A percentile compares a stretch with the other conserved stretches of the same genome.
Evolutionary conservation across 2,888 invertebrate genomes (phyloP).

Genomic region (Theretra japonica): DNA sequence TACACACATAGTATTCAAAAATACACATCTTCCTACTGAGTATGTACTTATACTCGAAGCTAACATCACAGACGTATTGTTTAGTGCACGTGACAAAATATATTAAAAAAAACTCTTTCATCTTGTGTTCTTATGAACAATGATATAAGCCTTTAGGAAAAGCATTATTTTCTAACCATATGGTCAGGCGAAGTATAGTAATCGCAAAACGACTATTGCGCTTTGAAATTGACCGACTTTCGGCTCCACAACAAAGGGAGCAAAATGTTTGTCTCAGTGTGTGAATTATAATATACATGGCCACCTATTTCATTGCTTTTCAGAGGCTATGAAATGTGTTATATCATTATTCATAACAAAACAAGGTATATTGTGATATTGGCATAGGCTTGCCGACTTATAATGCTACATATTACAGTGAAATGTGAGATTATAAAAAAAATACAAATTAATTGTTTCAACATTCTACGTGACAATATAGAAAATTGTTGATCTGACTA

Average conservation of each 20-base stretch:
- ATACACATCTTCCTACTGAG: constrained; percentile 55
- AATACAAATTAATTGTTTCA: neutral
- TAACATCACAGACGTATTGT: constrained; percentile 51
- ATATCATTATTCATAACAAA: neutral
- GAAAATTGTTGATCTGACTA: too few species aligned
- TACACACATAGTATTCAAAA: constrained; percentile 50
- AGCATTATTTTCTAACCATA: too few species aligned
- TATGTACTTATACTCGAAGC: constrained; percentile 43
- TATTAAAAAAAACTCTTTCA: neutral
- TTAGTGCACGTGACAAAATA: constrained; percentile 29
- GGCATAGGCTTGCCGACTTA: neutral
- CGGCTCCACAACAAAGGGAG: too few species aligned
- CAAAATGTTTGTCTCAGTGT: too few species aligned
- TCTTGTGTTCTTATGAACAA: neutral
- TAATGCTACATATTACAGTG: too few species aligned
- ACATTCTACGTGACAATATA: neutral
- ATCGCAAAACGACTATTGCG: too few species aligned
- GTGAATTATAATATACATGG: too few species aligned
- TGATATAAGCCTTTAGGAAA: neutral
- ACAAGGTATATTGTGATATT: neutral
- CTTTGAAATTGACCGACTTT: too few species aligned
- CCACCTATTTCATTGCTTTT: too few species aligned
- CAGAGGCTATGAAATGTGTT: too few species aligned
- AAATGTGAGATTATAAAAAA: neutral
- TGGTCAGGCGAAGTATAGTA: too few species aligned